Evolutionary conservation across 2,888 invertebrate species (phyloP).

Genomic region (Myopa testacea): DNA sequence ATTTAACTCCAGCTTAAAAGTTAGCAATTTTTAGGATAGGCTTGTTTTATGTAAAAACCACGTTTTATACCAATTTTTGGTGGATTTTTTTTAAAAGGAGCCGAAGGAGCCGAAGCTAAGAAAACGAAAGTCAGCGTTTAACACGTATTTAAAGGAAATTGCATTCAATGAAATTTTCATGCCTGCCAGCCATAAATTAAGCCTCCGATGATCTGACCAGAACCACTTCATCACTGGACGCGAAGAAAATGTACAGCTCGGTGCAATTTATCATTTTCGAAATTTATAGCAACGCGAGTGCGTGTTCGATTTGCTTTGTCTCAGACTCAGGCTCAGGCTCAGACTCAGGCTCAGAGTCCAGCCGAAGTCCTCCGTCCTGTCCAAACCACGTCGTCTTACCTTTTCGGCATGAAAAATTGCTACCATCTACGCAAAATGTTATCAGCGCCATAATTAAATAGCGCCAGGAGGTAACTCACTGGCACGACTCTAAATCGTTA

Average conservation of each 20-base stretch:
- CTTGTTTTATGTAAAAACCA: neutral
- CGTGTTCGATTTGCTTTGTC: conserved; percentile 18
- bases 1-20: too few relatives aligned
- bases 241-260: conserved; percentile 32
- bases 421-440: conserved; percentile 66
- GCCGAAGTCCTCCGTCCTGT: neutral
- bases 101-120: neutral
- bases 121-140: conserved; percentile 9
- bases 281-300: conserved; percentile 60
- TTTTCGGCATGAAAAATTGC: conserved; percentile 64
- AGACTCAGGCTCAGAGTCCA: neutral
- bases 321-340: neutral
- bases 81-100: neutral
- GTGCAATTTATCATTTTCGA: conserved; percentile 64
- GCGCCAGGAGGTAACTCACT: conserved; percentile 61
- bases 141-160: conserved; percentile 22
- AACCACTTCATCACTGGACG: conserved; percentile 54
- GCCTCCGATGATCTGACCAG: conserved; percentile 57
- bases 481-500: neutral
- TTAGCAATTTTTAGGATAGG: too few relatives aligned
- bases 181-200: conserved; percentile 61
- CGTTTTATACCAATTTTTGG: neutral
- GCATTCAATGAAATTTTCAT: conserved; percentile 42
- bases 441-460: conserved; percentile 68
- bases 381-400: conserved; percentile 26